Base-by-base conservation (phyloP, 1,140 invertebrate genomes). In the Branchinecta lynchi region DNA sequence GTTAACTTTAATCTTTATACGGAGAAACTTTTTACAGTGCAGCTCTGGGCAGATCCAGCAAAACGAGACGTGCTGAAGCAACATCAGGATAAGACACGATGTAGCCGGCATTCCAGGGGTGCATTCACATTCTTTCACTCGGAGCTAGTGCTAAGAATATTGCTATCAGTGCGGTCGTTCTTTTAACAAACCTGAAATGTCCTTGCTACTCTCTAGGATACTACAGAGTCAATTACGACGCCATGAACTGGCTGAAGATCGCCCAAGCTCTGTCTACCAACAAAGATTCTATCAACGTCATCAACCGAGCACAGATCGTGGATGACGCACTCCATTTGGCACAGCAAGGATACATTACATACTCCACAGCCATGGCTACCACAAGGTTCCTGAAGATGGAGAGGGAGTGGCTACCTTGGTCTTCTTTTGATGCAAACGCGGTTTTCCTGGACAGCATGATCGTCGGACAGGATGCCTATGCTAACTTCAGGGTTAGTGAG, bases 291-390 rank as follows among this genome's bases (percentile, higher is more conserved):
- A 82, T 87, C 60, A 72, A 77, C 44, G 67, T 73, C 8, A 74
- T 79, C 0, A 85, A 82, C 70, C 75, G 86, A 71, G 85, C 84
- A 7, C 82, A 84, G 70, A 77, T 87, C 12, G 74, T 87, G 8
- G 51, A 60, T 20, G 51, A 60, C 17, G 51, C 51, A 15, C 17
- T 60, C 12, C 12, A 60, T 20, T 6, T 60, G 17, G 51, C 51
- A 12, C 12, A 60, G 17, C 51, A 60, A 6, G 51, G 51, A 12
- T 60, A 60, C 51, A 15, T 60, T 3, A 60, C 12, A 3, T 60
- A 60, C 51, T 60, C 51, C 51, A 60, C 17, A 60, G 51, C 51
- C 6, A 60, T 60, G 51, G 12, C 51, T 20, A 12, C 12, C 1
- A 60, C 51, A 3, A 60, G 51, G 17, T 60, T 3, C 17, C 17